A percentile compares a stretch with the other conserved stretches of the same genome.
Evolutionary conservation across 2,113 vertebrate species (phyloP).

Genomic region (Hemiscyllium ocellatum): DNA sequence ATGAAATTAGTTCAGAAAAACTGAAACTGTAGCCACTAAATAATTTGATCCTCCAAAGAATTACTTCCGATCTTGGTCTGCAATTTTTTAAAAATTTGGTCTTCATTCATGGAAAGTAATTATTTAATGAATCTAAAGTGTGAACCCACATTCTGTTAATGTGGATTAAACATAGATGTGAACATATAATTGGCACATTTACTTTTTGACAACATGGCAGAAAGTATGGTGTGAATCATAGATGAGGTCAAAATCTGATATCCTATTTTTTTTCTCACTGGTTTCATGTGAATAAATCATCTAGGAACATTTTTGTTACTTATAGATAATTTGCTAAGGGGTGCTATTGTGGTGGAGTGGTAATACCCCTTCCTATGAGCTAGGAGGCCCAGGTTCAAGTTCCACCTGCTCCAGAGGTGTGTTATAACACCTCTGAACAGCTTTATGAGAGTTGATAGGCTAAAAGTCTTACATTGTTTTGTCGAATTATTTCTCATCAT

Average conservation of each 20-base stretch:
- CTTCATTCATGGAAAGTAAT: background rate
- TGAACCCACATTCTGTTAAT: background rate
- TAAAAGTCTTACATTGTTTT: too few species aligned
- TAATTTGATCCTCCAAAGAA: background rate
- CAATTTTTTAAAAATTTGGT: background rate
- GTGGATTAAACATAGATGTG: background rate
- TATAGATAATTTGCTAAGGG: background rate
- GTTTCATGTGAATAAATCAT: background rate
- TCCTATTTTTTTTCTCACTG: background rate
- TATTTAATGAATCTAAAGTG: conserved; percentile 16
- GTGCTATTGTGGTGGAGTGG: background rate
- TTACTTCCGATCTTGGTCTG: background rate
- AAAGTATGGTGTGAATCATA: background rate
- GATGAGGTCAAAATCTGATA: background rate
- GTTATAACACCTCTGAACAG: too few species aligned
- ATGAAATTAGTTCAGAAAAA: background rate
- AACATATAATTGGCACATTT: background rate
- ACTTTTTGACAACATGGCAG: background rate
- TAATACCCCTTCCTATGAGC: too few species aligned
- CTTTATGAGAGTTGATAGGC: too few species aligned
- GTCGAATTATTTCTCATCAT: too few species aligned
- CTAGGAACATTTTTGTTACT: background rate
- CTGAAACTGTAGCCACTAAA: background rate
- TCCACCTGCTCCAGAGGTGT: too few species aligned
- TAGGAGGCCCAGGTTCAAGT: too few species aligned